Percentiles rank a stretch among this genome's conserved stretches.
These are phyloP conservation scores for Lanius ludovicianus DNA, from an alignment of 2,113 vertebrate species.

Conservation along the genomic window DNA sequence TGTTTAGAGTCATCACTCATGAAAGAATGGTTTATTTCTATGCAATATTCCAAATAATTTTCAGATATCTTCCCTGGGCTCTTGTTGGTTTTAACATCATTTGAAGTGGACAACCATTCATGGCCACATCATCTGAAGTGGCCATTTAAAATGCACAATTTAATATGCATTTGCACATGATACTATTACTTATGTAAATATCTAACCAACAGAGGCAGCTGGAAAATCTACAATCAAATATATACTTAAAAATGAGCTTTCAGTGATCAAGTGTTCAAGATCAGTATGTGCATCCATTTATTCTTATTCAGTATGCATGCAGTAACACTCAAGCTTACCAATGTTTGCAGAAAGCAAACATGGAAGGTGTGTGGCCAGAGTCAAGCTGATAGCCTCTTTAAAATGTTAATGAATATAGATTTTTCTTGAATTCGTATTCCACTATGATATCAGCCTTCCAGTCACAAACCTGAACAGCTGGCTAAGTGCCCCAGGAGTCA, in stretches of 20 bases:
- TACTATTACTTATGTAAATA: conserved; percentile 27
- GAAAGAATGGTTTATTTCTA: background rate
- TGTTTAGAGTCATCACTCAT: background rate
- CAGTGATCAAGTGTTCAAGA: background rate
- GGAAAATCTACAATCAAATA: conserved; percentile 6
- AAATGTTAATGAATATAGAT: conserved; percentile 57
- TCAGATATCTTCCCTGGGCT: background rate
- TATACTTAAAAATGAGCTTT: conserved; percentile 15
- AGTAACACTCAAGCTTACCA: background rate
- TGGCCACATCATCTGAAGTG: background rate
- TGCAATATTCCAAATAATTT: background rate
- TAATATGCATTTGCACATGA: conserved; percentile 1
- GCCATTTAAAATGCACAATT: background rate
- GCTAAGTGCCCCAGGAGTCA: background rate
- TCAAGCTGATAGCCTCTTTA: conserved; percentile 12
- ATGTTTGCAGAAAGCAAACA: conserved; percentile 50
- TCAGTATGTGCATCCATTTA: background rate
- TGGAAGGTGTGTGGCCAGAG: background rate
- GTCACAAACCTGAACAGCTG: background rate
- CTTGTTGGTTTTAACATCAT: background rate
- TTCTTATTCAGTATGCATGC: background rate
- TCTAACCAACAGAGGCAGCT: background rate
- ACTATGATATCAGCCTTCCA: background rate
- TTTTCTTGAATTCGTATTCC: background rate
- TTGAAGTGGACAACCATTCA: background rate